Conservation (phyloP, 2,888 invertebrate genomes). For the Aelia acuminata region DNA sequence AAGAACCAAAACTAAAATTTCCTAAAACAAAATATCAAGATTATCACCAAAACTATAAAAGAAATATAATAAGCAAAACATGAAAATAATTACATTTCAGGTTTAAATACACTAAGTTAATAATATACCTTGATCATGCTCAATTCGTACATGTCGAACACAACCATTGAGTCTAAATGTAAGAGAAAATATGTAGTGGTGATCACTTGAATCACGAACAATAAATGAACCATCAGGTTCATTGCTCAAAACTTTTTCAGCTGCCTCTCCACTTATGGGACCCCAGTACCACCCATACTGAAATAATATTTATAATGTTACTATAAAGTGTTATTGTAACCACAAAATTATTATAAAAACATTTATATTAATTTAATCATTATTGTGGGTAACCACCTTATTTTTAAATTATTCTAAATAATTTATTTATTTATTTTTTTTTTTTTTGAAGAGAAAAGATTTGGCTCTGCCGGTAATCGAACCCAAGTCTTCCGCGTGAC, state of each 20-base stretch:
- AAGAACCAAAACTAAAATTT: slow-evolving; percentile 95
- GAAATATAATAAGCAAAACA: not conserved
- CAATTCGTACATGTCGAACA: slow-evolving; percentile 92
- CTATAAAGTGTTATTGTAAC: too few species aligned
- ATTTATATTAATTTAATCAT: too few species aligned
- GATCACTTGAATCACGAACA: slow-evolving; percentile 93
- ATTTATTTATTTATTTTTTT: too few species aligned
- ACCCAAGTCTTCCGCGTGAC: too few species aligned
- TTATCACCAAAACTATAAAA: slow-evolving; percentile 11
- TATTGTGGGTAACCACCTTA: too few species aligned
- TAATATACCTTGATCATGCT: slow-evolving; percentile 89
- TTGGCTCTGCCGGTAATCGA: too few species aligned
- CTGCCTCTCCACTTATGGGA: slow-evolving; percentile 90
- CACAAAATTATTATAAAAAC: too few species aligned
- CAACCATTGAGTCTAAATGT: slow-evolving; percentile 92
- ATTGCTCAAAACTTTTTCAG: slow-evolving; percentile 90
- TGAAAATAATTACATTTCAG: not conserved
- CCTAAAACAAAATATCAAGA: slow-evolving; percentile 74
- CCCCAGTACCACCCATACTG: slow-evolving; percentile 98
- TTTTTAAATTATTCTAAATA: too few species aligned
- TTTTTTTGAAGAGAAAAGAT: too few species aligned
- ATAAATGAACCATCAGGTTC: slow-evolving; percentile 96
- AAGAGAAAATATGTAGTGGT: slow-evolving; percentile 94
- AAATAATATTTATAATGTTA: slow-evolving; percentile 68
- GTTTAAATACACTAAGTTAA: not conserved